These are phyloP conservation scores for Cinclus cinclus DNA, from an alignment of 2,113 vertebrate species.

Conservation along the genomic window DNA sequence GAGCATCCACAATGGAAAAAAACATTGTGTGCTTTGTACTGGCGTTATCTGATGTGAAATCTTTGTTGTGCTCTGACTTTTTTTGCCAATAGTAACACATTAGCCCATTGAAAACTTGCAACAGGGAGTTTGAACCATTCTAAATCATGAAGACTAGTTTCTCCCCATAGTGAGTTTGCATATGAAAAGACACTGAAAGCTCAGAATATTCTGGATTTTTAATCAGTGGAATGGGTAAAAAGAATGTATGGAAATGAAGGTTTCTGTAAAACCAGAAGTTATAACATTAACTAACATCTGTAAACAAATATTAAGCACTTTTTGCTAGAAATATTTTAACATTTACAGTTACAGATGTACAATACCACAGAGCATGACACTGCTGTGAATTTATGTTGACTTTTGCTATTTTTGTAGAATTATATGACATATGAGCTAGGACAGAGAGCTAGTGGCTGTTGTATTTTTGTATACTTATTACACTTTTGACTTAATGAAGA, in stretches of 20 bases:
- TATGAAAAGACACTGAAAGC: background rate
- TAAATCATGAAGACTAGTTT: background rate
- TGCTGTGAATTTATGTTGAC: background rate
- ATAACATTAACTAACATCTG: background rate
- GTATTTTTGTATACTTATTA: background rate
- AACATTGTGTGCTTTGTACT: background rate
- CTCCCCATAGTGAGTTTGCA: background rate
- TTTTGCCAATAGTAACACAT: background rate
- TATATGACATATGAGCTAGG: background rate
- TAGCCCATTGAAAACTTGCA: background rate
- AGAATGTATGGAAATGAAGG: background rate
- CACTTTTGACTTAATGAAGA: background rate
- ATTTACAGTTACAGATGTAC: background rate
- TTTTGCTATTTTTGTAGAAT: background rate
- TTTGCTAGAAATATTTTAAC: background rate
- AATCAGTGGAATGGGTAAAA: background rate
- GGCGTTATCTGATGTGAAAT: background rate
- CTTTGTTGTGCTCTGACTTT: background rate
- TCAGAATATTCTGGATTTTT: constrained; percentile 1
- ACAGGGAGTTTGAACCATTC: background rate
- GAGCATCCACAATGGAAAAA: background rate
- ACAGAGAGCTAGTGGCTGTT: background rate
- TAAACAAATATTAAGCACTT: background rate
- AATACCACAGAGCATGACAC: background rate
- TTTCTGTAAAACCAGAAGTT: background rate